Evolutionary conservation across 2,113 vertebrate species (phyloP).

Genomic region (Ursus arctos): DNA sequence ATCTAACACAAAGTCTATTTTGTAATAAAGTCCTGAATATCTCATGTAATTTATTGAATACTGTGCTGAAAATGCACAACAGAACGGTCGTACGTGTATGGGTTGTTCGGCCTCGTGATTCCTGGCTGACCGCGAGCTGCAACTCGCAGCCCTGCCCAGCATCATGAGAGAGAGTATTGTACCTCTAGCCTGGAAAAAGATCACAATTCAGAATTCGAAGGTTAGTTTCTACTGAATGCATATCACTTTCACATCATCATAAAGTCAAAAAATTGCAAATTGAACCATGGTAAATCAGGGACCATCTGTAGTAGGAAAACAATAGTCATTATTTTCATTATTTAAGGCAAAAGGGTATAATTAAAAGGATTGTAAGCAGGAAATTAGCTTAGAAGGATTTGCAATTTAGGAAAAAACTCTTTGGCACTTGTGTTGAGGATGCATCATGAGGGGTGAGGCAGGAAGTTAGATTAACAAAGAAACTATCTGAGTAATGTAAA

Average conservation of each 20-base stretch:
- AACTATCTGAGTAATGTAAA: not conserved
- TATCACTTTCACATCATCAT: not conserved
- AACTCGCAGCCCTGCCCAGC: not conserved
- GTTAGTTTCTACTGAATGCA: not conserved
- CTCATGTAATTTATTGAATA: not conserved
- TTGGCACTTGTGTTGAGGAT: not conserved
- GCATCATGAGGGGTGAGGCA: not conserved
- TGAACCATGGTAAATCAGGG: not conserved
- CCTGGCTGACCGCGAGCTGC: not conserved
- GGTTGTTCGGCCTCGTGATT: not conserved
- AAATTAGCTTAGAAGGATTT: not conserved
- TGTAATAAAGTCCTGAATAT: not conserved
- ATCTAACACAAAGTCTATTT: not conserved
- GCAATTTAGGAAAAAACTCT: not conserved
- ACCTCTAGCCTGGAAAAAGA: not conserved
- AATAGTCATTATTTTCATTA: not conserved
- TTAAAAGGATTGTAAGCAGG: not conserved
- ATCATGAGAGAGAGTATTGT: not conserved
- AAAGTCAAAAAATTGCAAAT: not conserved
- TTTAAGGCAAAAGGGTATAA: not conserved
- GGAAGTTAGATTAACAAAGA: not conserved
- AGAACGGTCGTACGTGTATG: not conserved
- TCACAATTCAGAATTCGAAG: not conserved
- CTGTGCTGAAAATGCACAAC: not conserved
- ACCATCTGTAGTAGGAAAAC: not conserved